Evolutionary conservation across 2,113 vertebrate species (phyloP), one percentile per base, ranked within the genome.

Genomic region (Cichladusa arquata): DNA sequence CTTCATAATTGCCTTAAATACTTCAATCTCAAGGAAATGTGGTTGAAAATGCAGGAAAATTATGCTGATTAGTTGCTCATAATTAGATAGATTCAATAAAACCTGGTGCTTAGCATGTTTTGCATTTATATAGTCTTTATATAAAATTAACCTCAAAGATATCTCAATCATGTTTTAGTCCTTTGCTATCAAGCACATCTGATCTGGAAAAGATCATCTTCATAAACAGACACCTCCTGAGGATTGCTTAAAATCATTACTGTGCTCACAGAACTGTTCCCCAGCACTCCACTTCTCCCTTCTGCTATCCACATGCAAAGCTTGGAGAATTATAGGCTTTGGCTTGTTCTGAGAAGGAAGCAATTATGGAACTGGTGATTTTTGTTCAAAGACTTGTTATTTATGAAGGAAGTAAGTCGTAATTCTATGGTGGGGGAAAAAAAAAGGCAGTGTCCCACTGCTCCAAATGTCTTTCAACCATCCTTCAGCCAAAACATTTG

Each of bases 81-180:
- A 93, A 96, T 95, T 90, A 90, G 61, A 91, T 15, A 87, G 73
- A 95, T 86, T 93, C 70, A 94, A 86, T 86, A 95, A 97, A 95
- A 96, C 34, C 92, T 90, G 64, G 48, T 60, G 74, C 64, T 92
- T 94, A 73, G 44, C 54, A 94, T 67, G 79, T 56, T 88, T 93
- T 89, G 58, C 92, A 93, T 86, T 89, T 92, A 40, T 71, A 66
- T 12, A 45, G 40, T 83, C 85, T 87, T 86, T 73, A 86, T 60
- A 86, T 16, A 62, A 79, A 96, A 95, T 83, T 92, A 81, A 83
- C 81, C 79, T 73, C 82, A 74, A 70, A 83, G 71, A 86, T 48
- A 83, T 38, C 48, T 91, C 85, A 67, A 44, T 86, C 14, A 38
- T 72, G 77, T 81, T 79, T 83, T 23, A 80, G 69, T 56, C 25